phyloP scores from a whole-genome alignment of 1,140 invertebrate species.

The Grapholita molesta region DNA sequence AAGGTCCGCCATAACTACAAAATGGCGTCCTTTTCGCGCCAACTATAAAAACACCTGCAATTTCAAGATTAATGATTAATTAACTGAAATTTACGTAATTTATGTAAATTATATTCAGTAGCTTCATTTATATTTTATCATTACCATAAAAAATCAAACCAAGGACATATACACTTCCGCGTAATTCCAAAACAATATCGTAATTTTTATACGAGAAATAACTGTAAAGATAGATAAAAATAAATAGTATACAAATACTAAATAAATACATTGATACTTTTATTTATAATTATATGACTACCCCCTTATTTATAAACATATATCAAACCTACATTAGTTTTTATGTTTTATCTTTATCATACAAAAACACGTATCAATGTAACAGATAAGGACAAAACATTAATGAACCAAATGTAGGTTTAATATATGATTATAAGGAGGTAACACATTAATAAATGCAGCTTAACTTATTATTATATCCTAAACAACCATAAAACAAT shows the following conservation, averaged over 20 bases:
- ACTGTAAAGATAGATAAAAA: not conserved
- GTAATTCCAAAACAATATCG: not conserved
- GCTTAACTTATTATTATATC: not conserved
- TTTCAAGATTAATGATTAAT: slow-evolving; percentile 56
- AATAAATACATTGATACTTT: too few relatives aligned
- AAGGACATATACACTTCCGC: not conserved
- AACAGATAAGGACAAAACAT: too few relatives aligned
- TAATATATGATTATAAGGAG: too few relatives aligned
- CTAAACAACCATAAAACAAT: not conserved
- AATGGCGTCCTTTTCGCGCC: slow-evolving; percentile 67
- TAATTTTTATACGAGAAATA: not conserved
- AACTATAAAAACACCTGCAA: slow-evolving; percentile 59
- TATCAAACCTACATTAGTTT: too few relatives aligned
- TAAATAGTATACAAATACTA: too few relatives aligned
- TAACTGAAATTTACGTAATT: slow-evolving; percentile 8
- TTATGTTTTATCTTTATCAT: too few relatives aligned
- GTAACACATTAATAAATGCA: not conserved
- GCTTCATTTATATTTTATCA: not conserved
- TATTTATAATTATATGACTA: too few relatives aligned
- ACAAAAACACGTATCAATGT: too few relatives aligned
- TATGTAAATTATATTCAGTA: not conserved
- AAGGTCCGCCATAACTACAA: slow-evolving; percentile 56
- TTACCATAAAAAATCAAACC: not conserved
- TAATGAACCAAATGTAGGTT: too few relatives aligned
- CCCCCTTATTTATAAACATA: too few relatives aligned